A percentile compares a stretch with the other conserved stretches of the same genome.
These are phyloP conservation scores for Garra rufa DNA, from an alignment of 2,113 vertebrate species.

Conservation along the genomic window DNA sequence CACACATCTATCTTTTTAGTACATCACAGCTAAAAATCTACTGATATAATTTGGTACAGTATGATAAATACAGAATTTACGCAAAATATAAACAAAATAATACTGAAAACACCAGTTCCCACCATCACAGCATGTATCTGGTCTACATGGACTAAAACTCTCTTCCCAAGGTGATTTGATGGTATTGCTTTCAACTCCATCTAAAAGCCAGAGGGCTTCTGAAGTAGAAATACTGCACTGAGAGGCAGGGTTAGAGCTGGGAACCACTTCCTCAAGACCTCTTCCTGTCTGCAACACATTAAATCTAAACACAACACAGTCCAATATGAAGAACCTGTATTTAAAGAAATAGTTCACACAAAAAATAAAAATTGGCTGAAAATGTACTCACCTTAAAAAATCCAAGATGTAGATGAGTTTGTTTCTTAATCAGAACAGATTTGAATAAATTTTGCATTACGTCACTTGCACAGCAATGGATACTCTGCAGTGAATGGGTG, in stretches of 20 bases:
- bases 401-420: not conserved
- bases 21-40: not conserved
- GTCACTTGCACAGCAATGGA: not conserved
- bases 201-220: constrained; percentile 52
- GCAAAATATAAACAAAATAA: not conserved
- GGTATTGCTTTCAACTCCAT: constrained; percentile 9
- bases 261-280: constrained; percentile 56
- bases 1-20: not conserved
- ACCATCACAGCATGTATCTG: constrained; percentile 35
- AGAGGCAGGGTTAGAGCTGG: constrained; percentile 71
- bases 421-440: not conserved
- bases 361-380: not conserved
- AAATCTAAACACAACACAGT: constrained; percentile 59
- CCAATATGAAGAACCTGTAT: not conserved
- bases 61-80: not conserved
- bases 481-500: too few relatives aligned
- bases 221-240: constrained; percentile 23
- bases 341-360: not conserved
- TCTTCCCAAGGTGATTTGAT: constrained; percentile 58
- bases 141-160: constrained; percentile 59
- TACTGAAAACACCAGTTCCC: not conserved
- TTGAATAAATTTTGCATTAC: not conserved
- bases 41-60: not conserved
- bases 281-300: constrained; percentile 4
- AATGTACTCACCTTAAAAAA: not conserved